Conservation (phyloP, 2,888 invertebrate species). For the Eristalis pertinax region DNA sequence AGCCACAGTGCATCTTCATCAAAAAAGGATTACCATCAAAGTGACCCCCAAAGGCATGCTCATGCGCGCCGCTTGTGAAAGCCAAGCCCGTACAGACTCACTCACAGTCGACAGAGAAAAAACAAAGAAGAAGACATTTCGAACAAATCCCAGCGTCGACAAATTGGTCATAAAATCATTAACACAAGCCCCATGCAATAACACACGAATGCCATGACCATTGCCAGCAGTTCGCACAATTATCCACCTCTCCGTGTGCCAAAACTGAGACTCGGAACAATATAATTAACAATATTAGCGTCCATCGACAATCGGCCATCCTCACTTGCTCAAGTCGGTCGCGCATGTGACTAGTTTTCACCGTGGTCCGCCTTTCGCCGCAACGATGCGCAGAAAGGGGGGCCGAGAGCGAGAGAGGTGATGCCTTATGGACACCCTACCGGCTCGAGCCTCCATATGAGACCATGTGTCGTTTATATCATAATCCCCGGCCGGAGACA, state of each 20-base stretch:
- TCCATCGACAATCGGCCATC: slow-evolving; percentile 37
- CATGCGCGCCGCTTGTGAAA: slow-evolving; percentile 3
- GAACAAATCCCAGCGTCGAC: slow-evolving; percentile 17
- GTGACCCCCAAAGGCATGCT: slow-evolving; percentile 44
- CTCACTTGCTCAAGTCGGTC: slow-evolving; percentile 11
- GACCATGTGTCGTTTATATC: slow-evolving; percentile 48
- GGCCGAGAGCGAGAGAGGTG: background rate
- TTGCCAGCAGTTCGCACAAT: slow-evolving; percentile 56
- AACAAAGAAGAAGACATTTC: background rate
- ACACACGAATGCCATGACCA: slow-evolving; percentile 25
- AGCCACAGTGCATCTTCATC: slow-evolving; percentile 29
- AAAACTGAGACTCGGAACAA: slow-evolving; percentile 46
- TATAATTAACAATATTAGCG: slow-evolving; percentile 63
- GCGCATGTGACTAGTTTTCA: slow-evolving; percentile 43
- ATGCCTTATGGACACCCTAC: background rate
- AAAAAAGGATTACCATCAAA: slow-evolving; percentile 49
- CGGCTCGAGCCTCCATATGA: slow-evolving; percentile 3
- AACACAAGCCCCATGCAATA: slow-evolving; percentile 55
- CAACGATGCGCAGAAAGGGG: background rate
- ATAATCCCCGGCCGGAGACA: slow-evolving; percentile 44
- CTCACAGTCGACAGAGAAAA: background rate
- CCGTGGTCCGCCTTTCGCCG: slow-evolving; percentile 43
- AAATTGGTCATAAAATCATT: slow-evolving; percentile 67
- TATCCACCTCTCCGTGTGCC: slow-evolving; percentile 43
- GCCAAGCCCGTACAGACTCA: background rate